These are phyloP conservation scores for Azemiops feae DNA, from an alignment of 2,113 vertebrate genomes.

Conservation along the genomic window DNA sequence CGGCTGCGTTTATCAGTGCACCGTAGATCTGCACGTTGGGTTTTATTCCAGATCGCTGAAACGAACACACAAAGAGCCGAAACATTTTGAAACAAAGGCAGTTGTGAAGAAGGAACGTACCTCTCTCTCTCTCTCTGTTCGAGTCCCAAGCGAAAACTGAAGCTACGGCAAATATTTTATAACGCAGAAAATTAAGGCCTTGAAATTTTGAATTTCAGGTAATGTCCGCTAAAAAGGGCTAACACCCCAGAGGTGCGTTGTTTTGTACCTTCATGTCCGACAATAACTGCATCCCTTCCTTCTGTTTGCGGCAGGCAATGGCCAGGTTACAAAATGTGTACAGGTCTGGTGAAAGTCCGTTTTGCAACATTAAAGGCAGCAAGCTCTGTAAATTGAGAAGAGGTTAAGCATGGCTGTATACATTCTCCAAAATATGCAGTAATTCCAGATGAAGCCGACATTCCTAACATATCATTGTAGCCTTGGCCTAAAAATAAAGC, in stretches of 20 bases:
- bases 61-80: conserved; percentile 16
- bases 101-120: not conserved
- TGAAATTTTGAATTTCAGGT: not conserved
- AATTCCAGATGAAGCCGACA: not conserved
- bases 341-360: conserved; percentile 71
- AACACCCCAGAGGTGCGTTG: not conserved
- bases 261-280: conserved; percentile 84
- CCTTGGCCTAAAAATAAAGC: not conserved
- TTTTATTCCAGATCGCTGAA: conserved; percentile 77
- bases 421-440: not conserved
- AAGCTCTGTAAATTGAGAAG: conserved; percentile 69
- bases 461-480: not conserved
- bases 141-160: rapidly evolving
- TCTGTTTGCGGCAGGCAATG: conserved; percentile 74
- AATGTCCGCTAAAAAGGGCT: not conserved
- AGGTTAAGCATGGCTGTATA: too few relatives aligned
- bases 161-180: not conserved
- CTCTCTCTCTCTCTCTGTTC: rapidly evolving
- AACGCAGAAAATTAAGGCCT: too few relatives aligned
- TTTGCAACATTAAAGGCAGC: conserved; percentile 76
- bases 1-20: conserved; percentile 81
- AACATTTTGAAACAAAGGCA: not conserved
- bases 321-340: conserved; percentile 88
- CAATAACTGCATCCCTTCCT: conserved; percentile 84
- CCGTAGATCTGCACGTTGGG: conserved; percentile 88